Evolutionary conservation across 2,888 invertebrate genomes (phyloP).

Genomic region (Troglohyphantes excavatus): DNA sequence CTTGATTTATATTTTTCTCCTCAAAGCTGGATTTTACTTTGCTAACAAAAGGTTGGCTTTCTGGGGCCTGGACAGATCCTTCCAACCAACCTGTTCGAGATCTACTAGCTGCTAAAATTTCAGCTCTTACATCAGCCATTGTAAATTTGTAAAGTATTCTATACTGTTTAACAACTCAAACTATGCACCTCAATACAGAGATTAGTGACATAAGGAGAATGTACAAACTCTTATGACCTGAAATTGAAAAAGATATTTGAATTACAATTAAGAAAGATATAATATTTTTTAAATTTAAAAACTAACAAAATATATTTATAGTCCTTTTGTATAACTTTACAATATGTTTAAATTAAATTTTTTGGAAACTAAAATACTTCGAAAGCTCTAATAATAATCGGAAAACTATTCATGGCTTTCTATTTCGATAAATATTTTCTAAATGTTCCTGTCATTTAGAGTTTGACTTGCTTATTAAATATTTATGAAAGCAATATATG

Average conservation of each 20-base stretch:
- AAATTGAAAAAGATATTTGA: neutral
- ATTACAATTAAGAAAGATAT: neutral
- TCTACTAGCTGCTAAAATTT: constrained; percentile 81
- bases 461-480: too few relatives aligned
- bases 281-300: neutral
- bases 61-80: constrained; percentile 63
- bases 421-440: too few relatives aligned
- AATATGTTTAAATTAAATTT: too few relatives aligned
- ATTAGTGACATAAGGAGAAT: neutral
- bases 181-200: neutral
- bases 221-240: neutral
- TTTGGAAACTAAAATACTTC: too few relatives aligned
- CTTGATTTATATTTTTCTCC: constrained; percentile 67
- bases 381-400: too few relatives aligned
- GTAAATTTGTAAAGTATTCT: neutral
- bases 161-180: neutral
- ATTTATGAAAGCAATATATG: too few relatives aligned
- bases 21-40: constrained; percentile 78
- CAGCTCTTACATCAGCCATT: constrained; percentile 81
- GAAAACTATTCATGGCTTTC: too few relatives aligned
- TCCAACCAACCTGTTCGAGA: constrained; percentile 81
- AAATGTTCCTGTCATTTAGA: too few relatives aligned
- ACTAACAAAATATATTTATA: neutral
- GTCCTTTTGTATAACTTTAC: neutral
- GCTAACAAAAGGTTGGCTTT: constrained; percentile 77